These are phyloP conservation scores for Euplagia quadripunctaria DNA, from an alignment of 2,888 invertebrate species.

Conservation along the genomic window DNA sequence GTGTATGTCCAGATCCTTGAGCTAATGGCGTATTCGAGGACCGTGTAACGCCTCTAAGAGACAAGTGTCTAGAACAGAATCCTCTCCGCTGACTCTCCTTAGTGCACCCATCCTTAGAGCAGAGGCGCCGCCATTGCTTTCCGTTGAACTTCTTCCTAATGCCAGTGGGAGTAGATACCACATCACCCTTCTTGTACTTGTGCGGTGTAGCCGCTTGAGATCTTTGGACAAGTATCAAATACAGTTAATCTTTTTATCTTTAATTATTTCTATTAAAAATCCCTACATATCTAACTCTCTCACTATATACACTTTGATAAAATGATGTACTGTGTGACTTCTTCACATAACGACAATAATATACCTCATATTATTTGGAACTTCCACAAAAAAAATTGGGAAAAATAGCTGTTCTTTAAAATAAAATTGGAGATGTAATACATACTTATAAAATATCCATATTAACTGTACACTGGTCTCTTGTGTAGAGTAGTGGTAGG, in stretches of 20 bases:
- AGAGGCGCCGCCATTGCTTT: conserved; percentile 99
- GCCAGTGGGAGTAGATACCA: conserved; percentile 97
- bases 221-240: conserved; percentile 70
- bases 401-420: no score
- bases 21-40: conserved; percentile 82
- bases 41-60: conserved; percentile 91
- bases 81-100: conserved; percentile 98
- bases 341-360: no score
- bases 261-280: no score
- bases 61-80: conserved; percentile 98
- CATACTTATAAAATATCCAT: no score
- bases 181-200: conserved; percentile 99
- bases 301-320: no score
- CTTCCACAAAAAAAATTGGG: no score
- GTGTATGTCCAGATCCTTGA: conserved; percentile 78
- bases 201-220: conserved; percentile 98
- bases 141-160: conserved; percentile 99
- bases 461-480: no score
- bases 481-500: no score
- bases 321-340: no score
- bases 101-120: conserved; percentile 97
- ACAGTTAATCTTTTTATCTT: neutral
- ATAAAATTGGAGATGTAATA: no score
- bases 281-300: no score
- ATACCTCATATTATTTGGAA: no score